Evolutionary conservation across 2,797 vertebrate species (phyloP).

Genomic region (Hylomyscus alleni): DNA sequence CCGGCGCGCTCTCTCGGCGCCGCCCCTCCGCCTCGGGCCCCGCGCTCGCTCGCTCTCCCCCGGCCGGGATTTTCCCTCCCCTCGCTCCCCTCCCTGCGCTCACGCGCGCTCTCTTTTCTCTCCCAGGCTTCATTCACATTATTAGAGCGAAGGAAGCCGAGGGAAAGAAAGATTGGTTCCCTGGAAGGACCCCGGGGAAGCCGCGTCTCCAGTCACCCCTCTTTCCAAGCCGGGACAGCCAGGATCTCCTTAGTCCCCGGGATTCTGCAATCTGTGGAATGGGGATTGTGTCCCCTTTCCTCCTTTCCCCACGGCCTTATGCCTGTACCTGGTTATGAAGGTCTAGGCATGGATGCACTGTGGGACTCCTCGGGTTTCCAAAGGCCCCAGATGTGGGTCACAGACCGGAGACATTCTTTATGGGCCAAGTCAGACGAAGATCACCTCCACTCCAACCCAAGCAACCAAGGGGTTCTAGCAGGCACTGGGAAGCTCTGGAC

Average conservation of each 20-base stretch:
- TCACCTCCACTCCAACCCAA: background rate
- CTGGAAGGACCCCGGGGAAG: background rate
- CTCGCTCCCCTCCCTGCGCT: background rate
- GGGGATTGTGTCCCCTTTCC: background rate
- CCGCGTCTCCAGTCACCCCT: conserved; percentile 16
- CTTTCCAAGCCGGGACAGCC: conserved; percentile 5
- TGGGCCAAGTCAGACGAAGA: background rate
- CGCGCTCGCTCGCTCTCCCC: conserved; percentile 22
- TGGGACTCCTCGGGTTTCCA: background rate
- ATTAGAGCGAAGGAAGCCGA: conserved; percentile 37
- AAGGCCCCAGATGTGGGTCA: conserved; percentile 48
- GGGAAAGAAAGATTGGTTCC: conserved; percentile 40
- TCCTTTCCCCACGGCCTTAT: background rate
- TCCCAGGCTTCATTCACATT: conserved; percentile 76
- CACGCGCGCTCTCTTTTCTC: conserved; percentile 38
- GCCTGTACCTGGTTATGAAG: background rate
- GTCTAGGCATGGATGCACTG: background rate
- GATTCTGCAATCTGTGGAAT: background rate
- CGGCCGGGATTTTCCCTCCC: background rate
- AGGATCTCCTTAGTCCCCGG: background rate
- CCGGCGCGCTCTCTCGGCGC: conserved; percentile 76
- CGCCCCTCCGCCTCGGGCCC: conserved; percentile 64
- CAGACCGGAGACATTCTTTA: background rate
- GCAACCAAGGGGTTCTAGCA: background rate
- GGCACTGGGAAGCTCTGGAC: background rate